Evolutionary conservation across 1,140 invertebrate species (phyloP).

Genomic region (Drosophila sproati): DNA sequence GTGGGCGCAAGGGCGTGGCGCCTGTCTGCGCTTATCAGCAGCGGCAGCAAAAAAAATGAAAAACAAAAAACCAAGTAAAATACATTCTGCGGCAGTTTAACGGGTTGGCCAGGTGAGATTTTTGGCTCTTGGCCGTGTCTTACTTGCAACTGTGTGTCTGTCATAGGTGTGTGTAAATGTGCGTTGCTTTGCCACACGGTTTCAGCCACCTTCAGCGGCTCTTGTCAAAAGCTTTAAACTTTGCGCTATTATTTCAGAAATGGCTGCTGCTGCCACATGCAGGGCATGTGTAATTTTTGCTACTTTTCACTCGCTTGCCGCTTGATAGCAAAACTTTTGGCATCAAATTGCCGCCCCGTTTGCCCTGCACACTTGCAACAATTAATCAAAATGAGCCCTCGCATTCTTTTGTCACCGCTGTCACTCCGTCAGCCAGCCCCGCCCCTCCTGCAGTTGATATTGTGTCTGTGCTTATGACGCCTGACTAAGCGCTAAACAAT

Average conservation of each 20-base stretch:
- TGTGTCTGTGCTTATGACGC: constrained; percentile 48
- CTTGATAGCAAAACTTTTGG: constrained; percentile 67
- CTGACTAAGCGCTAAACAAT: constrained; percentile 82
- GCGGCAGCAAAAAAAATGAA: constrained; percentile 24
- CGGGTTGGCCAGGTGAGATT: constrained; percentile 57
- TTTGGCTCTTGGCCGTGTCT: neutral
- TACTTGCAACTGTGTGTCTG: constrained; percentile 20
- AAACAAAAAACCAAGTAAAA: neutral
- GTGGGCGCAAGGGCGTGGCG: constrained; percentile 16
- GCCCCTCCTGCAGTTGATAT: neutral
- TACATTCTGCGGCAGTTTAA: constrained; percentile 64
- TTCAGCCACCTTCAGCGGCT: constrained; percentile 34
- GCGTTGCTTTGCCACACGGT: constrained; percentile 55
- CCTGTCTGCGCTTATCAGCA: constrained; percentile 71
- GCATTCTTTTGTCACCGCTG: neutral
- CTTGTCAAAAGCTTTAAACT: constrained; percentile 1
- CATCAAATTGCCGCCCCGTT: constrained; percentile 69
- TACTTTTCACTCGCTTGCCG: constrained; percentile 31
- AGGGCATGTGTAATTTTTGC: constrained; percentile 69
- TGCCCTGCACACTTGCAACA: constrained; percentile 57
- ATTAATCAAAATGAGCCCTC: constrained; percentile 63
- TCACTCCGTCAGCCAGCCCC: neutral
- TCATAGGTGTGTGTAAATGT: constrained; percentile 56
- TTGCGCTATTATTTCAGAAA: constrained; percentile 42
- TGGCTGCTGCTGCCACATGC: constrained; percentile 31